Conservation (phyloP, 2,113 vertebrate species). For the Pachyramphus minor region DNA sequence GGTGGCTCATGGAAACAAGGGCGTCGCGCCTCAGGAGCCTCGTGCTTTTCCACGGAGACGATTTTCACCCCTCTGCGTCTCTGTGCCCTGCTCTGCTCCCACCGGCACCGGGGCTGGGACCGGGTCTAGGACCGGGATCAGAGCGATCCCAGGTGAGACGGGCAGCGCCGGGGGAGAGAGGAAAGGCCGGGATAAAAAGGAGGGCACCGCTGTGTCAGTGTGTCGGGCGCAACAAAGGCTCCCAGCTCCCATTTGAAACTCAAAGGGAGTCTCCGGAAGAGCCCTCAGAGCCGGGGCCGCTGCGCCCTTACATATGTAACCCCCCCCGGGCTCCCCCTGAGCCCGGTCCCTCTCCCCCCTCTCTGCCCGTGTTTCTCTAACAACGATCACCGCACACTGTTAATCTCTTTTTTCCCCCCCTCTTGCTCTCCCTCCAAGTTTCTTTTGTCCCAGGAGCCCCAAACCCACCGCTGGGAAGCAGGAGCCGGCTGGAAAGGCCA, state of each 20-base stretch:
- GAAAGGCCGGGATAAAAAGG: background rate
- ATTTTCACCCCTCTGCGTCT: accelerated
- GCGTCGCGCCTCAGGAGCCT: background rate
- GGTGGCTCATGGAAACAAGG: too few relatives aligned
- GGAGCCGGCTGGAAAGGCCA: background rate
- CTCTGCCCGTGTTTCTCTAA: background rate
- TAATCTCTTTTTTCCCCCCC: background rate
- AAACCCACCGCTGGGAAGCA: background rate
- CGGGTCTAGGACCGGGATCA: background rate
- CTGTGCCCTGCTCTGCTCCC: background rate
- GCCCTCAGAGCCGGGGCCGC: background rate
- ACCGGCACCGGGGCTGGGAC: background rate
- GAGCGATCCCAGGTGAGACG: background rate
- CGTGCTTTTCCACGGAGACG: accelerated
- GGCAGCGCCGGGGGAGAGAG: background rate
- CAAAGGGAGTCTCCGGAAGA: conserved; percentile 36
- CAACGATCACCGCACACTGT: background rate
- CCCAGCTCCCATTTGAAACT: conserved; percentile 14
- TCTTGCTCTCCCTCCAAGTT: background rate
- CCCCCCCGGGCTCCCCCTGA: background rate
- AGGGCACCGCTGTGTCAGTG: background rate
- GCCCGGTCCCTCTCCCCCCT: background rate
- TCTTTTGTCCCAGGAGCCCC: background rate
- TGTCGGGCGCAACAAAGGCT: conserved; percentile 41
- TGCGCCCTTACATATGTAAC: background rate